Percentiles rank a stretch among this genome's conserved stretches.
Evolutionary conservation across 2,797 vertebrate genomes (phyloP).

Genomic region (Gouania willdenowi): DNA sequence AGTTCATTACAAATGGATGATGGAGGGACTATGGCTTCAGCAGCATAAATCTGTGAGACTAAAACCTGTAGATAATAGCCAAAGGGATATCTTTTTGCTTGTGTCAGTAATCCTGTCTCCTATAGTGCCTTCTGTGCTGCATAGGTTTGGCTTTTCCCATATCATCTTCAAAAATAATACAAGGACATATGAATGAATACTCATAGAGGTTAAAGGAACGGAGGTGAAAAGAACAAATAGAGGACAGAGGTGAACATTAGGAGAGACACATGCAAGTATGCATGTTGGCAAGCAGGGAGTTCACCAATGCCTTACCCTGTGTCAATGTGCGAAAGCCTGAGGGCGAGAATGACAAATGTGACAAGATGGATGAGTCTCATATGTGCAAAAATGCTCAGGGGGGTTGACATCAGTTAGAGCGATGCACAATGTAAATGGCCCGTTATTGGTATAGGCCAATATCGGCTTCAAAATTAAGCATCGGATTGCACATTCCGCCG

Average conservation of each 20-base stretch:
- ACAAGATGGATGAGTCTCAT: too few species aligned
- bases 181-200: background rate
- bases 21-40: slow-evolving; percentile 11
- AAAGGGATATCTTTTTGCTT: slow-evolving; percentile 11
- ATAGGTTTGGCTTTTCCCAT: slow-evolving; percentile 1
- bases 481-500: too few species aligned
- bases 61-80: slow-evolving; percentile 30
- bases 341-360: background rate
- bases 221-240: slow-evolving; percentile 11
- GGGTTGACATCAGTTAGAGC: too few species aligned
- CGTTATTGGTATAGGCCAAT: too few species aligned
- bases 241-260: slow-evolving; percentile 1
- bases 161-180: slow-evolving; percentile 2
- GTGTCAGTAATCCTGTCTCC: slow-evolving; percentile 23
- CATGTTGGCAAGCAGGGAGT: background rate
- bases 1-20: slow-evolving; percentile 29
- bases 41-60: slow-evolving; percentile 12
- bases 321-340: background rate
- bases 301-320: background rate
- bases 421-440: too few species aligned
- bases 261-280: slow-evolving; percentile 6
- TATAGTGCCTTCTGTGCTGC: slow-evolving; percentile 24
- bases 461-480: too few species aligned
- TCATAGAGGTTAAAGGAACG: background rate
- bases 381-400: too few species aligned